These are phyloP conservation scores for Argyresthia goedartella DNA, from an alignment of 2,888 invertebrate genomes.

Conservation along the genomic window DNA sequence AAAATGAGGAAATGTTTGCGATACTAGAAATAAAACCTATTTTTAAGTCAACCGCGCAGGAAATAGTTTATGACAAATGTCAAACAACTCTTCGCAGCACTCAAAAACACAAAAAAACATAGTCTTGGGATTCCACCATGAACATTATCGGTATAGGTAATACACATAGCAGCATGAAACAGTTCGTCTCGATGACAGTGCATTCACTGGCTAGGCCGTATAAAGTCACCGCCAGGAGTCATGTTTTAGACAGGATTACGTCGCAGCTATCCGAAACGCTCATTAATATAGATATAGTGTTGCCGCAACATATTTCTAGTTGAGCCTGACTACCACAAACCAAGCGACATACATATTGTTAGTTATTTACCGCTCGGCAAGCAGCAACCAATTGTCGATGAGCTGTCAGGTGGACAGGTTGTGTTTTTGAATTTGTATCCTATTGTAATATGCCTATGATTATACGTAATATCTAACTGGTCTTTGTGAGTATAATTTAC, in stretches of 20 bases:
- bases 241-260: background rate
- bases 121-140: slow-evolving; percentile 1
- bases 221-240: background rate
- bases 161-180: too few species aligned
- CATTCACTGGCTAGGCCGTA: too few species aligned
- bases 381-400: too few species aligned
- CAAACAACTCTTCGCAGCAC: slow-evolving; percentile 4
- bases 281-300: background rate
- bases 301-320: background rate
- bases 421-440: too few species aligned
- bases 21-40: slow-evolving; percentile 5
- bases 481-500: too few species aligned
- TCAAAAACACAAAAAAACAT: slow-evolving; percentile 1
- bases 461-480: too few species aligned
- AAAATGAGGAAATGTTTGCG: background rate
- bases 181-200: too few species aligned
- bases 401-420: too few species aligned
- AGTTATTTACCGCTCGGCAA: too few species aligned
- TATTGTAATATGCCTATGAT: too few species aligned
- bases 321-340: background rate
- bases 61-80: slow-evolving; percentile 3
- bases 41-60: background rate
- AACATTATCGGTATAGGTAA: too few species aligned
- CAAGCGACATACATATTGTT: background rate
- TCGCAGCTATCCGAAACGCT: background rate